Evolutionary conservation across 1,140 invertebrate genomes (phyloP).

Genomic region (Scylla paramamosain): DNA sequence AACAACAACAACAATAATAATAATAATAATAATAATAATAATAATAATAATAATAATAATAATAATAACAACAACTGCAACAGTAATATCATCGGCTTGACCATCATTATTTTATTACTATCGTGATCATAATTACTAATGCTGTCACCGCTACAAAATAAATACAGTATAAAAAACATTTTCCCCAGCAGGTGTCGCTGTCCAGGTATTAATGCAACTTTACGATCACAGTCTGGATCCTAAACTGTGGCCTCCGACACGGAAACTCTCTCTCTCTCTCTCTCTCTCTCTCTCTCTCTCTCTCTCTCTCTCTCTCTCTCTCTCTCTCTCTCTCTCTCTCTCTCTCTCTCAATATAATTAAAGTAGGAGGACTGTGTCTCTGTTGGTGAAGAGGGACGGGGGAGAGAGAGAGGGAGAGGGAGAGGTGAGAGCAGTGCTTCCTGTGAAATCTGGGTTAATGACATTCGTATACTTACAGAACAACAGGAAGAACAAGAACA

Average conservation of each 20-base stretch:
- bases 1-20: background rate
- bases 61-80: background rate
- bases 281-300: too few species aligned
- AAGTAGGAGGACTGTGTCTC: too few species aligned
- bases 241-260: background rate
- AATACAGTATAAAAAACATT: background rate
- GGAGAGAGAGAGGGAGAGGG: too few species aligned
- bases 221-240: background rate
- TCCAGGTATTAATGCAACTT: background rate
- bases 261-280: background rate
- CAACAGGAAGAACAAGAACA: background rate
- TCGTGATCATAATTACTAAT: too few species aligned
- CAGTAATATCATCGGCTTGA: background rate
- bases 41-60: background rate
- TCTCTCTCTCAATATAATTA: too few species aligned
- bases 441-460: background rate
- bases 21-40: slow-evolving; percentile 17
- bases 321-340: too few species aligned
- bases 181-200: background rate
- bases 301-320: too few species aligned
- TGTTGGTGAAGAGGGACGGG: too few species aligned
- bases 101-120: too few species aligned
- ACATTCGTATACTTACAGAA: background rate
- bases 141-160: too few species aligned
- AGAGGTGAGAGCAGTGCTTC: background rate